phyloP scores from a whole-genome alignment of 2,888 invertebrate species.

The Reticulitermes lucifugus region DNA sequence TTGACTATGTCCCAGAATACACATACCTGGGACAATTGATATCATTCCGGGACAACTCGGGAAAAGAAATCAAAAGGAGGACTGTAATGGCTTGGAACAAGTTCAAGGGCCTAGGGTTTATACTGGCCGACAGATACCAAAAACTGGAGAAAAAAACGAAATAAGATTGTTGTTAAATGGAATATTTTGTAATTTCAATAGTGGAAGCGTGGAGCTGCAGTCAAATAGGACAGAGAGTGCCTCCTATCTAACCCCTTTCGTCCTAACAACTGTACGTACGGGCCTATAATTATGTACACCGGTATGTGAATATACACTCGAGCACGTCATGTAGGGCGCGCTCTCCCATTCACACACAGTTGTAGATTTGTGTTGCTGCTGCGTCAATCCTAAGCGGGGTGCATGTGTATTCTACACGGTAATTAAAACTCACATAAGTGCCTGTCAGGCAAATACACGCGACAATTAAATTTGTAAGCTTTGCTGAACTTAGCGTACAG shows the following conservation, averaged over 20 bases:
- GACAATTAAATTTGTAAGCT: conserved; percentile 33
- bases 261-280: neutral
- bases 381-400: conserved; percentile 8
- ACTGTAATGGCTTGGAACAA: too few species aligned
- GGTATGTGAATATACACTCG: conserved; percentile 26
- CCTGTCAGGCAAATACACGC: conserved; percentile 27
- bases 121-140: too few species aligned
- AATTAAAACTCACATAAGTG: conserved; percentile 37
- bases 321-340: conserved; percentile 13
- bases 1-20: too few species aligned
- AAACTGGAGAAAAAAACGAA: too few species aligned
- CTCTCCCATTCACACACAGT: conserved; percentile 15
- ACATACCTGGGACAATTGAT: too few species aligned
- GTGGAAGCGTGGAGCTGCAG: neutral
- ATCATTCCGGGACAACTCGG: too few species aligned
- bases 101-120: too few species aligned
- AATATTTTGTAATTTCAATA: neutral
- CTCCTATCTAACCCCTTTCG: neutral
- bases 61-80: too few species aligned
- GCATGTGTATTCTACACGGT: conserved; percentile 21
- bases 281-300: conserved; percentile 30
- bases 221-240: neutral
- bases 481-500: conserved; percentile 14
- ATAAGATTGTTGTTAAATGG: neutral
- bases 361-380: conserved; percentile 7